Percentiles rank a stretch among this genome's conserved stretches.
Conservation (phyloP, 2,113 vertebrate species). For the Siphamia tubifer region DNA sequence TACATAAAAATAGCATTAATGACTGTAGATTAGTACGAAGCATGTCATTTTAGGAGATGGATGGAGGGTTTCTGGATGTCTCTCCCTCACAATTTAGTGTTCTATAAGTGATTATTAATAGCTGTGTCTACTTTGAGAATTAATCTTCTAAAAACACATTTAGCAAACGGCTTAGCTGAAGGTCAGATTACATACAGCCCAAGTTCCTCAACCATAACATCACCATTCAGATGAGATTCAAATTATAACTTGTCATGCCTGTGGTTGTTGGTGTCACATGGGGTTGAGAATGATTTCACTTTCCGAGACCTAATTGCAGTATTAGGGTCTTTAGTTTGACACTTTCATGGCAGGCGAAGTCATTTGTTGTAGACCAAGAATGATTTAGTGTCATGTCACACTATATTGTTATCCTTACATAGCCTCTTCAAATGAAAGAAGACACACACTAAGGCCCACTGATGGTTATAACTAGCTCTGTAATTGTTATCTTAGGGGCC, state of each 20-base stretch:
- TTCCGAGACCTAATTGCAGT: background rate
- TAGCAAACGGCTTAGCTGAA: background rate
- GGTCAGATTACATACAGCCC: constrained; percentile 1
- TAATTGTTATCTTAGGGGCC: constrained; percentile 47
- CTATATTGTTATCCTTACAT: background rate
- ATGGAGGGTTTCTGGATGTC: background rate
- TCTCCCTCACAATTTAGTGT: background rate
- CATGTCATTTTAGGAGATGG: background rate
- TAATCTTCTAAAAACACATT: constrained; percentile 18
- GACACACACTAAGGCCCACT: constrained; percentile 1
- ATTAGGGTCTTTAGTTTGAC: constrained; percentile 1
- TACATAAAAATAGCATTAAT: background rate
- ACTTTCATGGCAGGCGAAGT: background rate
- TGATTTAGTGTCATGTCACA: constrained; percentile 27
- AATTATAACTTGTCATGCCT: background rate
- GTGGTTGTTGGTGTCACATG: background rate
- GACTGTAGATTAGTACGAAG: background rate
- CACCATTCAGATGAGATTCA: constrained; percentile 7
- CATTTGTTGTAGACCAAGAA: background rate
- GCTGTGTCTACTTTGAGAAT: constrained; percentile 5
- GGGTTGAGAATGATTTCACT: constrained; percentile 8
- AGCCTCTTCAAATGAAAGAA: constrained; percentile 4
- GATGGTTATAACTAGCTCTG: background rate
- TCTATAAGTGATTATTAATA: background rate
- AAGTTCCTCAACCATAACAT: constrained; percentile 13